Evolutionary conservation across 2,113 vertebrate species (phyloP), one percentile per base, ranked within the genome.

Genomic region (Asarcornis scutulata): DNA sequence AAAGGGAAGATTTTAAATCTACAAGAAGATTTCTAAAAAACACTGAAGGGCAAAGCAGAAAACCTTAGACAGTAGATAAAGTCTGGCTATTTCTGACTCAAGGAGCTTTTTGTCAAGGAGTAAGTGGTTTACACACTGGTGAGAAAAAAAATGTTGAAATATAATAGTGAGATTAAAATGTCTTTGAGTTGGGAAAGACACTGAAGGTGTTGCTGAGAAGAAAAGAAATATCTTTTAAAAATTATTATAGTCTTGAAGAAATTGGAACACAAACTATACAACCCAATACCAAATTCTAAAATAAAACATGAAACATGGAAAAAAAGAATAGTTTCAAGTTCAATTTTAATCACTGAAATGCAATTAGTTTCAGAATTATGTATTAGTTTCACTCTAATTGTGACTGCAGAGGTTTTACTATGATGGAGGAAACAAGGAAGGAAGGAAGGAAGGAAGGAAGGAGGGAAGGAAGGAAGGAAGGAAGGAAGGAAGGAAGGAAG

Each of bases 171-270:
- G 50, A 52, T 32, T 86, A 78, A 92, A 60, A 8, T 1, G 32
- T 88, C 9, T 2, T 2, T 55, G 10, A 59, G 6, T 52, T 52
- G 71, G 12, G 7, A 63, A 89, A 85, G 32, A 52, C 3, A 52
- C 4, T 6, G 67, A 78, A 78, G 1, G 0, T 27, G 52, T 56
- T 68, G 12, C 42, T 58, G 79, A 86, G 6, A 38, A 93, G 67
- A 31, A 6, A 4, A 9, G 27, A 6, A 4, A 4, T 0, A 66
- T 13, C 3, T 10, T 67, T 48, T 69, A 9, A 56, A n/a, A 84
- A 55, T 12, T 42, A 4, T 42, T 58, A 27, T 36, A 32, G 2
- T 63, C 27, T 31, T 72, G 38, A 84, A 78, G n/a, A 44, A 83
- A 44, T 0, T 31, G 4, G 25, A 82, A 48, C 5, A 4, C 2